phyloP scores from a whole-genome alignment of 2,113 vertebrate species.

The Hydropotes inermis region DNA sequence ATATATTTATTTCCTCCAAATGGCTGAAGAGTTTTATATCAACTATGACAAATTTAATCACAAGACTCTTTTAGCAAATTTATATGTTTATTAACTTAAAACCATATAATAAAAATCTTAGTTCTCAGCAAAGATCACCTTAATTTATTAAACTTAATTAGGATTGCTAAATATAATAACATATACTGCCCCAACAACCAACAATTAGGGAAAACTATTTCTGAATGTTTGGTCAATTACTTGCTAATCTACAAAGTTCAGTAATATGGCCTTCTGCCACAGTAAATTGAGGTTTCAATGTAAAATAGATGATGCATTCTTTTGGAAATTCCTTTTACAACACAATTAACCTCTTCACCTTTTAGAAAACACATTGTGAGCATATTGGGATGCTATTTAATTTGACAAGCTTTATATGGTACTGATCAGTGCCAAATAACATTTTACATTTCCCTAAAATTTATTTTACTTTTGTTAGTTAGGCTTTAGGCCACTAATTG shows the following conservation, averaged over 20 bases:
- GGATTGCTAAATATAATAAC: conserved; percentile 19
- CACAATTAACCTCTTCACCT: conserved; percentile 67
- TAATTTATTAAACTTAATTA: conserved; percentile 55
- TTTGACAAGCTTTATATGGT: conserved; percentile 48
- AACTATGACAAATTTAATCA: background rate
- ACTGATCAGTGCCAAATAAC: conserved; percentile 35
- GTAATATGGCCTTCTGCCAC: conserved; percentile 42
- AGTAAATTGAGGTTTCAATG: conserved; percentile 51
- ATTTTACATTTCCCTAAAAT: conserved; percentile 50
- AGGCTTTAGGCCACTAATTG: conserved; percentile 44
- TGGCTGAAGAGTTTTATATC: background rate
- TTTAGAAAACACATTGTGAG: conserved; percentile 60
- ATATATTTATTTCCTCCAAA: conserved; percentile 24
- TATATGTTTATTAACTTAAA: conserved; percentile 29
- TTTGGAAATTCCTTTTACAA: conserved; percentile 64
- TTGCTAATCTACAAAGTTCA: conserved; percentile 63
- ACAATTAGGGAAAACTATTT: conserved; percentile 46
- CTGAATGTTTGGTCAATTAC: conserved; percentile 51
- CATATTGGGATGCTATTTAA: conserved; percentile 55
- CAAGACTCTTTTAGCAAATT: background rate
- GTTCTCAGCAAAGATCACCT: background rate
- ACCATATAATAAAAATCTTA: conserved; percentile 12
- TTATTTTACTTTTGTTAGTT: conserved; percentile 48
- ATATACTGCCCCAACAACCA: background rate
- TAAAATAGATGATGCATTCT: conserved; percentile 60